Conservation (phyloP, 2,113 vertebrate genomes). For the Tetrax tetrax region DNA sequence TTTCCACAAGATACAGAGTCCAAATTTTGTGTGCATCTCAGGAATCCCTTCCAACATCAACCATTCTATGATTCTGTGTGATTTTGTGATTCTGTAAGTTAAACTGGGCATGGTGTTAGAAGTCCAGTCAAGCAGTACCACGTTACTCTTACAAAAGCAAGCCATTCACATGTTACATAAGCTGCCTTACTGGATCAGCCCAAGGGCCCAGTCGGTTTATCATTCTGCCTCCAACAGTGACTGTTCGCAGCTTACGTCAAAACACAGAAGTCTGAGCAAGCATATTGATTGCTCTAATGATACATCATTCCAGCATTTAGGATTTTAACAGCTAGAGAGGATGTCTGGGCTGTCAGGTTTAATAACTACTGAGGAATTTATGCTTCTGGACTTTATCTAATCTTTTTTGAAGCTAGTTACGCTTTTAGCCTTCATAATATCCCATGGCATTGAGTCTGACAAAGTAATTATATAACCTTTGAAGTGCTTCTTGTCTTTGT, state of each 20-base stretch:
- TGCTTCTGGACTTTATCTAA: background rate
- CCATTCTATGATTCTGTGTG: background rate
- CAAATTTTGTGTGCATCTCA: background rate
- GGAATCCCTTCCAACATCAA: background rate
- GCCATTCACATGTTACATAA: background rate
- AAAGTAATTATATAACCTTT: background rate
- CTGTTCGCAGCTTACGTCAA: background rate
- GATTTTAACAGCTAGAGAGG: background rate
- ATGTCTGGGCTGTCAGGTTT: background rate
- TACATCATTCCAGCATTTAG: background rate
- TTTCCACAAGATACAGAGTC: background rate
- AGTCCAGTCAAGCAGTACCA: background rate
- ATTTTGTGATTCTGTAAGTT: background rate
- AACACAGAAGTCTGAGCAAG: background rate
- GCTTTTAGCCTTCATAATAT: background rate
- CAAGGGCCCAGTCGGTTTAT: accelerated
- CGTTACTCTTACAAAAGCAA: background rate
- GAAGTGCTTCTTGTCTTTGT: background rate
- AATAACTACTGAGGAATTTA: background rate
- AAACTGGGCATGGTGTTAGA: background rate
- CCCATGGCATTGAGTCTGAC: background rate
- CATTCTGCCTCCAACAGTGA: background rate
- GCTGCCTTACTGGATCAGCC: background rate
- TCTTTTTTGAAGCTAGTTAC: background rate
- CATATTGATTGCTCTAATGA: background rate